phyloP scores from a whole-genome alignment of 1,140 invertebrate genomes.

The Limonius californicus region DNA sequence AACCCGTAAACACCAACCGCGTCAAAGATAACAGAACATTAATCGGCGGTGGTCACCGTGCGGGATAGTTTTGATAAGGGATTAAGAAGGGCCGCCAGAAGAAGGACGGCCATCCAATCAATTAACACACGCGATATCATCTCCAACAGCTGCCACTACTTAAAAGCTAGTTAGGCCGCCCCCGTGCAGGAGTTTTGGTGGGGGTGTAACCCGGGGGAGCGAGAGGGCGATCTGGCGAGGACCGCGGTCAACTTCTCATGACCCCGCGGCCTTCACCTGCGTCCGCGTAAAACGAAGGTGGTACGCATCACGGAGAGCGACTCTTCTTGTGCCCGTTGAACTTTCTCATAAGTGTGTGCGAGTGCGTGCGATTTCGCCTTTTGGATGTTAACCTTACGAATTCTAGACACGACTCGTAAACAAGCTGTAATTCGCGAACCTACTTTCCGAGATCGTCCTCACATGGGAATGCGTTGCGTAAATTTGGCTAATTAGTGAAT shows the following conservation, averaged over 20 bases:
- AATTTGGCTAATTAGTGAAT: no score
- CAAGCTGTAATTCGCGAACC: no score
- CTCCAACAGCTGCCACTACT: not conserved
- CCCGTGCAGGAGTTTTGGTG: not conserved
- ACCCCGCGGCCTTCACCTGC: not conserved
- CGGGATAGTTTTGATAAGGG: not conserved
- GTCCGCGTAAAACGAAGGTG: not conserved
- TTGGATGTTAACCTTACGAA: no score
- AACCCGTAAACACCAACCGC: not conserved
- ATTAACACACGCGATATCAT: conserved; percentile 1
- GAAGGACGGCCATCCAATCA: not conserved
- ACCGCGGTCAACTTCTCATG: not conserved
- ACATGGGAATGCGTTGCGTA: no score
- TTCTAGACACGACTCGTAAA: no score
- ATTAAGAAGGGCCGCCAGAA: not conserved
- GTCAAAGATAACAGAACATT: not conserved
- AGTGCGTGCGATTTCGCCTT: no score
- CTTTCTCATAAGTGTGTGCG: not conserved
- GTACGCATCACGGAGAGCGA: not conserved
- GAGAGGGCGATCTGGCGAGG: not conserved
- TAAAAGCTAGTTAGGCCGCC: not conserved
- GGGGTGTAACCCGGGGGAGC: not conserved
- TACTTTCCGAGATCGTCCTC: no score
- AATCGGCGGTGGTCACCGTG: not conserved
- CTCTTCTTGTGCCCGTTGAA: not conserved